Percentiles rank a stretch among this genome's conserved stretches.
Conservation (phyloP, 2,797 vertebrate species). For the Amniataba percoides region DNA sequence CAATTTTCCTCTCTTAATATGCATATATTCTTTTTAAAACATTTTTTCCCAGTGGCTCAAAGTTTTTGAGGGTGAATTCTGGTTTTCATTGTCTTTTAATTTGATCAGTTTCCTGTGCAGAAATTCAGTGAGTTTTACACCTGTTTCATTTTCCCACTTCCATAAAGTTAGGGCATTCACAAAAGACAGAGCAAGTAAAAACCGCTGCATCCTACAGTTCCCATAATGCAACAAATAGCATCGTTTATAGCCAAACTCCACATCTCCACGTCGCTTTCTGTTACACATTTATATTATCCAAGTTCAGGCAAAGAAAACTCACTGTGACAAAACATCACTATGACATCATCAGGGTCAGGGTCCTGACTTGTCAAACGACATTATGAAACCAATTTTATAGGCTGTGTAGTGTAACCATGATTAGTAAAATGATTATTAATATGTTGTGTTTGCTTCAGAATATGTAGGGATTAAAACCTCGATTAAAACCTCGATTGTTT, state of each 20-base stretch:
- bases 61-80: neutral
- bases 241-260: neutral
- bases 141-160: neutral
- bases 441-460: neutral
- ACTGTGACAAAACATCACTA: neutral
- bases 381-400: no score
- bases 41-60: neutral
- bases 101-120: neutral
- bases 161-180: neutral
- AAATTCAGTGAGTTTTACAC: neutral
- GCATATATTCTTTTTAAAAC: constrained; percentile 8
- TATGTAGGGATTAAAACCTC: neutral
- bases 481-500: neutral
- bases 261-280: neutral
- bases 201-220: neutral
- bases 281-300: neutral
- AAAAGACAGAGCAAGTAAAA: neutral
- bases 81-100: neutral
- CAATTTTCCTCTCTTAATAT: neutral
- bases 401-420: neutral
- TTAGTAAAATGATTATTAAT: neutral
- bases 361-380: neutral
- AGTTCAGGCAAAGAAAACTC: neutral
- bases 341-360: neutral
- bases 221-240: neutral